Evolutionary conservation across 2,888 invertebrate species (phyloP), one percentile per base, ranked within the genome.

Genomic region (Encarsia formosa): DNA sequence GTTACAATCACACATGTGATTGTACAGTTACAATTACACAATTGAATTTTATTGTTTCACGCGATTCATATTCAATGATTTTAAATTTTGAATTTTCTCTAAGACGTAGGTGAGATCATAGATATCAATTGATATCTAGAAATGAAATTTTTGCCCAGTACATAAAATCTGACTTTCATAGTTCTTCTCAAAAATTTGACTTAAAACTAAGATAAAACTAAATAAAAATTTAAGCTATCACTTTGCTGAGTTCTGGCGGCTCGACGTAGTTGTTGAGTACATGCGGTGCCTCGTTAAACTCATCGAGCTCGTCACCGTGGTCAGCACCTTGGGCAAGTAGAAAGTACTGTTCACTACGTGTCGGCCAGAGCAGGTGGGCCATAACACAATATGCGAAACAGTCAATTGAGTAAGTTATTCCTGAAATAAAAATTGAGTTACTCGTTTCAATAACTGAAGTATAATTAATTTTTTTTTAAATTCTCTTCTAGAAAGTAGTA

Each of bases 361-460:
- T 92, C 32, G 97, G 97, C 96, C 96, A 98, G 57, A 98, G 78
- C 58, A 98, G 78, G 71, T 97, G 96, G 0, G 95, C 88, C 88
- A 97, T 91, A 31, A 95, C 90, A 64, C 91, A 91, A 72, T 91
- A 94, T 1, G 95, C 96, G 65, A 96, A 81, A 73, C 94, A 92
- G 71, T 98, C 96, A 1, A 94, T 96, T 1, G 95, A 92, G 71
- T 93, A 93, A 19, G 92, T 93, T 66, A 97, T 94, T 66, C 94
- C 96, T 93, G 75, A 1, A 76, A 75, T 49, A 43, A 13, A n/a
- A n/a, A n/a, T n/a, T n/a, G n/a, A n/a, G n/a, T n/a, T n/a, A 35
- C 29, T 31, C 43, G 35, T 23, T 26, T 40, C 26, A 47, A n/a
- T n/a, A n/a, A n/a, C n/a, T n/a, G n/a, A n/a, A n/a, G n/a, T n/a